These are phyloP conservation scores for Chloroclysta siterata DNA, from an alignment of 2,888 invertebrate genomes.

Conservation along the genomic window DNA sequence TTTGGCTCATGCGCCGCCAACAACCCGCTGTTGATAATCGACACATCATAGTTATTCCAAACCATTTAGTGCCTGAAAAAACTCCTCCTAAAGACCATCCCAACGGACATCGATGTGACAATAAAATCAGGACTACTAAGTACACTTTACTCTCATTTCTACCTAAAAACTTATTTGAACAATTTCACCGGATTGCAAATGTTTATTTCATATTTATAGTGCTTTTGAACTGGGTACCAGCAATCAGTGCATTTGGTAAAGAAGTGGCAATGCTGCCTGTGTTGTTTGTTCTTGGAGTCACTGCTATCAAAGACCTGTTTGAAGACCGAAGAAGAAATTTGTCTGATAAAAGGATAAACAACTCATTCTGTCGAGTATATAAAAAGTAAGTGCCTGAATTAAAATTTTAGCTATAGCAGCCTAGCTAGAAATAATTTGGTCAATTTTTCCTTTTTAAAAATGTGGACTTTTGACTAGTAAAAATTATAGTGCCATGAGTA, in stretches of 20 bases:
- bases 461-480: too few relatives aligned
- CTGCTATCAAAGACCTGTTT: constrained; percentile 97
- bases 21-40: constrained; percentile 88
- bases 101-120: constrained; percentile 92
- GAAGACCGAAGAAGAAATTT: constrained; percentile 95
- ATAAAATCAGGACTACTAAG: constrained; percentile 96
- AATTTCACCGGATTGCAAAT: constrained; percentile 98
- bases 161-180: constrained; percentile 98
- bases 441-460: too few relatives aligned
- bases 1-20: constrained; percentile 85
- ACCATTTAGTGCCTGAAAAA: constrained; percentile 93
- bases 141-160: constrained; percentile 97
- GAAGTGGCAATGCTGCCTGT: constrained; percentile 98
- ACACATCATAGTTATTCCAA: constrained; percentile 91
- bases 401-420: neutral
- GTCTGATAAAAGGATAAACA: constrained; percentile 97
- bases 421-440: too few relatives aligned
- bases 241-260: constrained; percentile 97
- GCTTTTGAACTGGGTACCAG: constrained; percentile 97
- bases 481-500: too few relatives aligned
- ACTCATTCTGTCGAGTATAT: constrained; percentile 95
- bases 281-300: constrained; percentile 96
- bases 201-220: constrained; percentile 99
- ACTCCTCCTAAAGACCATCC: constrained; percentile 92
- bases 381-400: constrained; percentile 87